Conservation (phyloP, 2,113 vertebrate species). For the Mormoops blainvillei region DNA sequence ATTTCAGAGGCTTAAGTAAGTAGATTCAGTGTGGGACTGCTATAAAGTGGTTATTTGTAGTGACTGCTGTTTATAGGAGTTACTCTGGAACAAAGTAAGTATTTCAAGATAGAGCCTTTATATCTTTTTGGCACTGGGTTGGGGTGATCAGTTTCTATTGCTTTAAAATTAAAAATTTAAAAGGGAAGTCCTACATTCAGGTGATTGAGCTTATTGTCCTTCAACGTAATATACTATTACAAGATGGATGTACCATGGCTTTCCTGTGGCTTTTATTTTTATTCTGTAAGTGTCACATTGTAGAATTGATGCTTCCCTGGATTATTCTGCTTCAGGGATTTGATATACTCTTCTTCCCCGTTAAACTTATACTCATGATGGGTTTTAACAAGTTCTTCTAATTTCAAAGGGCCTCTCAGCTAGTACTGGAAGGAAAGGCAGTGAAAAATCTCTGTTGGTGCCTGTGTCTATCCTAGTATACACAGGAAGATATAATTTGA, state of each 20-base stretch:
- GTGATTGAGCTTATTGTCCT: background rate
- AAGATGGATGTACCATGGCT: background rate
- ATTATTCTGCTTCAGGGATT: background rate
- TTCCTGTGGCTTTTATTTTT: background rate
- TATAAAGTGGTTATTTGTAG: conserved; percentile 13
- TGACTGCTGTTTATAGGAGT: background rate
- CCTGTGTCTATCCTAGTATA: background rate
- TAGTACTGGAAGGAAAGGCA: background rate
- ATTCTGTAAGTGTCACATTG: background rate
- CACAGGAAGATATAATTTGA: background rate
- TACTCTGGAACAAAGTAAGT: background rate
- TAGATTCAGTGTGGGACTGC: background rate
- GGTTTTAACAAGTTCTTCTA: background rate
- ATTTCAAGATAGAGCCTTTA: background rate
- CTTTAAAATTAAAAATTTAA: background rate
- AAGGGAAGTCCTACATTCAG: background rate
- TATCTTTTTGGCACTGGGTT: background rate
- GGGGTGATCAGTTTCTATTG: background rate
- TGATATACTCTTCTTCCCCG: background rate
- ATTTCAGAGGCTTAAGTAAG: conserved; percentile 22
- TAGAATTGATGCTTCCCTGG: background rate
- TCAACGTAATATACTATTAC: background rate
- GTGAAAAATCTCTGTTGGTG: background rate
- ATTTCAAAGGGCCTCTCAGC: background rate
- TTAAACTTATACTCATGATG: background rate